Percentiles rank a stretch among this genome's conserved stretches.
phyloP scores from a whole-genome alignment of 2,888 invertebrate species.

The Geotrupes spiniger region DNA sequence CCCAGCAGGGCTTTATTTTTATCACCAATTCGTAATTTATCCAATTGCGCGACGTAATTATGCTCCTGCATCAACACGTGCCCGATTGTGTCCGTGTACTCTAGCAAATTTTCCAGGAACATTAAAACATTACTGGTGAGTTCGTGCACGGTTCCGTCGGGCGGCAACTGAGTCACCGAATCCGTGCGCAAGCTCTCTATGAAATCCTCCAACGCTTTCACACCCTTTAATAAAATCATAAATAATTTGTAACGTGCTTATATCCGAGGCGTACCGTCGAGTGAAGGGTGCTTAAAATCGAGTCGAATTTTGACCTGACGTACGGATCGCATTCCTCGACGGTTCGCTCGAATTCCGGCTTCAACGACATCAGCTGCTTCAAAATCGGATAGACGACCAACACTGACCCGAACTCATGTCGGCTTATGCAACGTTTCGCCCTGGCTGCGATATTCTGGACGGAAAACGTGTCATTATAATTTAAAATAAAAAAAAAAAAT shows the following conservation, averaged over 20 bases:
- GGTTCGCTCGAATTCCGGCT: slow-evolving; percentile 78
- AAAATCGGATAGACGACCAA: slow-evolving; percentile 79
- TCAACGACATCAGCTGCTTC: slow-evolving; percentile 71
- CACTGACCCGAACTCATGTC: slow-evolving; percentile 77
- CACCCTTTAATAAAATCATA: slow-evolving; percentile 63
- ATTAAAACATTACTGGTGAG: slow-evolving; percentile 91
- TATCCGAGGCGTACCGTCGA: slow-evolving; percentile 59
- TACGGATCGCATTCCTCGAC: slow-evolving; percentile 70
- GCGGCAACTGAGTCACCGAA: slow-evolving; percentile 77
- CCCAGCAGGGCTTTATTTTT: slow-evolving; percentile 68
- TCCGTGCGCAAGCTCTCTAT: slow-evolving; percentile 82
- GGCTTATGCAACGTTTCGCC: slow-evolving; percentile 71
- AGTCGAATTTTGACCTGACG: slow-evolving; percentile 68
- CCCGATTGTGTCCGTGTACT: slow-evolving; percentile 74
- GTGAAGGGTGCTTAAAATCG: slow-evolving; percentile 70
- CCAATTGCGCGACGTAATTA: slow-evolving; percentile 55
- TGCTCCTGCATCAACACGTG: slow-evolving; percentile 63
- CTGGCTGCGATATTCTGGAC: slow-evolving; percentile 67
- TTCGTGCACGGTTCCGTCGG: slow-evolving; percentile 98
- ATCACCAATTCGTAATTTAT: slow-evolving; percentile 54
- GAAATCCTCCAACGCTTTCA: slow-evolving; percentile 89
- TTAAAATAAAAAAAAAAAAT: slow-evolving; percentile 1
- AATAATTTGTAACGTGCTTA: not conserved
- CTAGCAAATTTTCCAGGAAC: slow-evolving; percentile 82
- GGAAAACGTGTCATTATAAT: slow-evolving; percentile 22